Base-by-base conservation (phyloP, 2,113 vertebrate species). In the Labeo catla region DNA sequence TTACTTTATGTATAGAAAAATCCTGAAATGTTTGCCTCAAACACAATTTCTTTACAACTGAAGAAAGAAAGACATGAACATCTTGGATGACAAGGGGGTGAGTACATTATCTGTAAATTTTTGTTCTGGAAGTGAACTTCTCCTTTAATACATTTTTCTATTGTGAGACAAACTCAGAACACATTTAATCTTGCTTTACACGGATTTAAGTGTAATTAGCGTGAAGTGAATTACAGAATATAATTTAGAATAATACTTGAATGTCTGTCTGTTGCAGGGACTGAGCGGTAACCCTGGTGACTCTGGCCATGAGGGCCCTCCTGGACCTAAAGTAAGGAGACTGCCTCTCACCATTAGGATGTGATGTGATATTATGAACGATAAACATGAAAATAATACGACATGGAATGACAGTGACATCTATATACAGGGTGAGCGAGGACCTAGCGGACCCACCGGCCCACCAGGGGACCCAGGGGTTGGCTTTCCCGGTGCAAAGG, bases 401-500 rank as follows among this genome's bases (percentile, higher is more conserved):
- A 15, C 76, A 47, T 49, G 8, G 6, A 47, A 21, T 68, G 16
- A 45, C 13, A 15, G 1, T 21, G 8, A 45, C 2, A 57, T 83
- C 12, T 19, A 77, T 16, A 39, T 16, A 39, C 82, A 95, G 94
- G 94, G 94, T 34, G 92, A 93, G 0, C 93, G 92, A 90, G 97
- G 97, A 82, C 93, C 89, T 61, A 86, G 92, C 49, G 96, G 97
- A 76, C 92, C 92, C 36, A 86, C 91, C 65, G 97, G 97, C 85
- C 95, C 94, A 86, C 88, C 93, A 50, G 97, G 96, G 86, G 88
- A 90, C 8, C 86, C 92, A 9, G 97, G 95, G 1, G 66, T 96
- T 88, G 97, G 97, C 61, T 90, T 95, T 9, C 95, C 95, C 84
- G 97, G 97, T 77, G 89, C 95, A 39, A 97, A 97, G 95, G 97